Conservation (phyloP, 2,888 invertebrate genomes). For the Drosophila cracens region DNA sequence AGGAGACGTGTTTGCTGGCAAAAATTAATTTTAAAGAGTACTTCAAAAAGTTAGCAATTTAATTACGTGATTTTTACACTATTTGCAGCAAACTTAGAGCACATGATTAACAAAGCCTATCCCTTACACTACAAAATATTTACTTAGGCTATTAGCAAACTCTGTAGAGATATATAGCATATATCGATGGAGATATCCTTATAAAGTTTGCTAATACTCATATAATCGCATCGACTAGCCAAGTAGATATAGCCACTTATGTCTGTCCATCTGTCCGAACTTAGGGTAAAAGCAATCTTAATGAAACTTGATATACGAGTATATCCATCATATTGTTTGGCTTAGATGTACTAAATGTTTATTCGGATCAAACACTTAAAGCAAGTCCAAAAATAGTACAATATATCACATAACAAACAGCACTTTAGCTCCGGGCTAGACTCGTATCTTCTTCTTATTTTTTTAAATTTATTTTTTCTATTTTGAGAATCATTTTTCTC, state of each 20-base stretch:
- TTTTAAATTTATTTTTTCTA: no score
- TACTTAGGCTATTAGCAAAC: neutral
- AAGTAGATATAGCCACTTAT: no score
- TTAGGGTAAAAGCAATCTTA: neutral
- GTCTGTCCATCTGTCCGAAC: no score
- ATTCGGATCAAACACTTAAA: neutral
- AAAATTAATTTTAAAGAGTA: neutral
- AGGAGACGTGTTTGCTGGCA: neutral
- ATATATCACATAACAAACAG: neutral
- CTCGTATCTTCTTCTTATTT: no score
- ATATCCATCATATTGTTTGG: neutral
- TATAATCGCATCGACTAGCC: neutral
- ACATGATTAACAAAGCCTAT: neutral
- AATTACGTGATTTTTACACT: neutral
- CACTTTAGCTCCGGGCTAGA: neutral
- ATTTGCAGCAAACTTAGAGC: neutral
- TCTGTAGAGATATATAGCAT: neutral
- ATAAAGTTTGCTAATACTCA: neutral
- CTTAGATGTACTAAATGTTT: neutral
- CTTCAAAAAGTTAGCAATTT: neutral
- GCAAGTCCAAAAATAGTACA: neutral
- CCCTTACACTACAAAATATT: neutral
- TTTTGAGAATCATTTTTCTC: neutral
- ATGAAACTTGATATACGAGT: accelerated
- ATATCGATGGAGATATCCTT: neutral